A percentile compares a stretch with the other conserved stretches of the same genome.
Evolutionary conservation across 2,888 invertebrate genomes (phyloP).

Genomic region (Leptopterna dolabrata): DNA sequence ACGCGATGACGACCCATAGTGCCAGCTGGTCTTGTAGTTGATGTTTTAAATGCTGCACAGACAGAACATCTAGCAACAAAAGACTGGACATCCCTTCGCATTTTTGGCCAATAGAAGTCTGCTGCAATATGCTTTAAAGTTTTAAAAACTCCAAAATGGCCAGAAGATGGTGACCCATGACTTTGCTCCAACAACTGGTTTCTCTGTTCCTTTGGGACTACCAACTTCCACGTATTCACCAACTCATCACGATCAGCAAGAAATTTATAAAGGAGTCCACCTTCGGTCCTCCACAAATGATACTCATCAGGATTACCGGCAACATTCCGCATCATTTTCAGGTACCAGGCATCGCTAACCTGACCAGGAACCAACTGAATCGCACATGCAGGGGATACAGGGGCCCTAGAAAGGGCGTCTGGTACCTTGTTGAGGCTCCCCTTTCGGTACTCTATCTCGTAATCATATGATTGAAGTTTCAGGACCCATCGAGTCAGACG

Average conservation of each 20-base stretch:
- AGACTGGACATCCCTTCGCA: background rate
- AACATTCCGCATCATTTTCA: constrained; percentile 24
- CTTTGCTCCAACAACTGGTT: background rate
- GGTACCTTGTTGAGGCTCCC: constrained; percentile 32
- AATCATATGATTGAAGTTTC: constrained; percentile 1
- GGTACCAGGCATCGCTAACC: constrained; percentile 47
- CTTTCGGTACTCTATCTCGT: constrained; percentile 8
- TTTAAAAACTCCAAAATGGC: constrained; percentile 32
- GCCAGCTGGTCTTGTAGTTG: background rate
- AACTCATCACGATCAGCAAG: background rate
- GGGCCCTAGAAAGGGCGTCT: constrained; percentile 26
- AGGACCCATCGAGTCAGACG: constrained; percentile 35
- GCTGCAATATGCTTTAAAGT: constrained; percentile 22
- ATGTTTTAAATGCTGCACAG: background rate
- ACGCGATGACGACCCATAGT: background rate
- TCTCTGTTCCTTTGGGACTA: background rate
- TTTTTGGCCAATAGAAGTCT: constrained; percentile 25
- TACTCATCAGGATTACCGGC: constrained; percentile 8
- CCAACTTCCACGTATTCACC: background rate
- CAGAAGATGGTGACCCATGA: background rate
- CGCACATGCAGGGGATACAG: background rate
- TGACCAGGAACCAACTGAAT: background rate
- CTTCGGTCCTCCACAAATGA: background rate
- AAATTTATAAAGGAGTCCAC: background rate
- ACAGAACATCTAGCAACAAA: background rate